phyloP scores from a whole-genome alignment of 2,888 invertebrate genomes.

The Elmis aenea region DNA sequence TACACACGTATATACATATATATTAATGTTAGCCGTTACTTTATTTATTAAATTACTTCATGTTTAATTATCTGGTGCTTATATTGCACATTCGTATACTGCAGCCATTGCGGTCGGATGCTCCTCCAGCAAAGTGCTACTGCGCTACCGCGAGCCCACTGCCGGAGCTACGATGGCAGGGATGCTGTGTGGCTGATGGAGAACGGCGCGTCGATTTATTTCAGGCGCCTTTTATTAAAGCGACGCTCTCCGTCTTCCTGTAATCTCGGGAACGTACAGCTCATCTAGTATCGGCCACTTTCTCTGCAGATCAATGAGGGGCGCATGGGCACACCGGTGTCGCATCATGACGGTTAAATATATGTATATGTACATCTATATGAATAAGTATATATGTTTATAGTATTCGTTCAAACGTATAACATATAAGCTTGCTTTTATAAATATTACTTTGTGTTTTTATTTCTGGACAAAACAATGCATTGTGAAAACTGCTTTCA shows the following conservation, averaged over 20 bases:
- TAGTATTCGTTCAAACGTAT: conserved; percentile 3
- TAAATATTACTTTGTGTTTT: too few species aligned
- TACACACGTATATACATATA: conserved; percentile 45
- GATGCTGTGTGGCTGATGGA: conserved; percentile 38
- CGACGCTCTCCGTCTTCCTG: conserved; percentile 9
- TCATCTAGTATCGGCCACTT: conserved; percentile 32
- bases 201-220: conserved; percentile 27
- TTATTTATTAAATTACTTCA: conserved; percentile 42
- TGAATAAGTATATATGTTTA: conserved; percentile 5
- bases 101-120: conserved; percentile 41
- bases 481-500: too few species aligned
- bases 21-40: conserved; percentile 37
- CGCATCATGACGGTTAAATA: conserved; percentile 40
- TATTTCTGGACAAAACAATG: too few species aligned
- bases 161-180: conserved; percentile 34
- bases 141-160: conserved; percentile 45
- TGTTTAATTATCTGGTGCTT: conserved; percentile 44
- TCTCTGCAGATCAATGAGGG: conserved; percentile 44
- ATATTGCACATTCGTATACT: conserved; percentile 46
- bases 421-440: too few species aligned
- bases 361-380: conserved; percentile 10
- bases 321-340: conserved; percentile 42
- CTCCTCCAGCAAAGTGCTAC: conserved; percentile 41
- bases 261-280: conserved; percentile 30
- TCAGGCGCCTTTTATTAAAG: conserved; percentile 11